Base-by-base conservation (phyloP, 2,113 vertebrate genomes). In the Acanthisitta chloris region DNA sequence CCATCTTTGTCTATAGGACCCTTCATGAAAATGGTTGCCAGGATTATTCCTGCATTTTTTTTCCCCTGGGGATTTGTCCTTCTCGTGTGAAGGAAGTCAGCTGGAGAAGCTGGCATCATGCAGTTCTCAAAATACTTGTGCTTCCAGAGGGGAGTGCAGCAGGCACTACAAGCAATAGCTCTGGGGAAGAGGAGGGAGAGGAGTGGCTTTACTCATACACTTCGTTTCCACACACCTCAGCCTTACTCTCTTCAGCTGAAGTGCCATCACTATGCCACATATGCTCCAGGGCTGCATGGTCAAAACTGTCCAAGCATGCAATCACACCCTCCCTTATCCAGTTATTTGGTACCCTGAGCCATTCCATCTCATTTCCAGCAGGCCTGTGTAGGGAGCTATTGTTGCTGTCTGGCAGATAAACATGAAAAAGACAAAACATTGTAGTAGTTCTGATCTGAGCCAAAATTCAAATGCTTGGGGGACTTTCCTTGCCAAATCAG, bases 401-500 rank as follows among this genome's bases (percentile, higher is more conserved):
- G 80, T 94, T 94, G 76, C 52, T 86, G 21, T 79, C 78, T 78
- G 83, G 93, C 93, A 94, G 92, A 94, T 72, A 69, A 97, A 76
- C n/a, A 2, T 21, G 70, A 77, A 90, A 84, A 88, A 83, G 81
- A 77, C 42, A 69, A 97, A 95, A 94, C 81, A 61, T 69, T 93
- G 82, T 80, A 92, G 88, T 86, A 88, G 67, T 80, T 82, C 72
- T 67, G 36, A 67, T 84, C 55, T 36, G 48, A 91, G 93, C 94
- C 95, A 95, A 89, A 95, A 95, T 92, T 92, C 83, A 81, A 86
- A 92, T 59, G 83, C 83, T 48, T 67, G 15, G 40, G 57, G 77
- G 83, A 87, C 46, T 84, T 95, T 42, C 45, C 34, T 91, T 95
- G 94, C 89, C 95, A 96, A 94, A 88, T 92, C 80, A 78, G 42